Evolutionary conservation across 2,888 invertebrate genomes (phyloP).

Genomic region (Masnerella sp.): DNA sequence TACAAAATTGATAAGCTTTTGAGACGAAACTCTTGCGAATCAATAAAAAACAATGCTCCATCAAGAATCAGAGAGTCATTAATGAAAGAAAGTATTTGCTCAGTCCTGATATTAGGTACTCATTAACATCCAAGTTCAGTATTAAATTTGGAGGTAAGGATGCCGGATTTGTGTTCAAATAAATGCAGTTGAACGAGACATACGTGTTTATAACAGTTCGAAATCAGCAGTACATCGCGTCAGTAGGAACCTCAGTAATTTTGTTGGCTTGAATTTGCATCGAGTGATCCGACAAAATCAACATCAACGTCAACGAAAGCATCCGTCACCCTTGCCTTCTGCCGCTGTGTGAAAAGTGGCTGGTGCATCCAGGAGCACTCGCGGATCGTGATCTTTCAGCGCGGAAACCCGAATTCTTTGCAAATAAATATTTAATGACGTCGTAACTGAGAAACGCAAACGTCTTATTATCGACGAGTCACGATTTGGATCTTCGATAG

Average conservation of each 20-base stretch:
- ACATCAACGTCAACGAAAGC: slow-evolving; percentile 27
- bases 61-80: slow-evolving; percentile 11
- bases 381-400: slow-evolving; percentile 18
- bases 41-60: slow-evolving; percentile 24
- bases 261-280: slow-evolving; percentile 36
- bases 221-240: slow-evolving; percentile 23
- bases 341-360: slow-evolving; percentile 56
- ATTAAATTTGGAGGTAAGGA: slow-evolving; percentile 51
- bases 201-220: slow-evolving; percentile 21
- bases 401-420: slow-evolving; percentile 13
- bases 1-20: slow-evolving; percentile 39
- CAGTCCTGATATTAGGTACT: slow-evolving; percentile 60
- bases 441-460: slow-evolving; percentile 18
- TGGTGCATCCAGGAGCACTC: slow-evolving; percentile 58
- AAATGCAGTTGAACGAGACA: slow-evolving; percentile 30
- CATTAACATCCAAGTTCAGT: slow-evolving; percentile 55
- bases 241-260: slow-evolving; percentile 54
- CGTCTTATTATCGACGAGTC: neutral
- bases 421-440: slow-evolving; percentile 23
- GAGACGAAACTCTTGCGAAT: slow-evolving; percentile 19
- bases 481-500: slow-evolving; percentile 6
- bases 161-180: slow-evolving; percentile 49
- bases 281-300: slow-evolving; percentile 13
- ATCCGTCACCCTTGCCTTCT: slow-evolving; percentile 65
- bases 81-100: slow-evolving; percentile 54